These are phyloP conservation scores for Cataglyphis rosenhaueri DNA, from an alignment of 2,888 invertebrate species.

Conservation along the genomic window DNA sequence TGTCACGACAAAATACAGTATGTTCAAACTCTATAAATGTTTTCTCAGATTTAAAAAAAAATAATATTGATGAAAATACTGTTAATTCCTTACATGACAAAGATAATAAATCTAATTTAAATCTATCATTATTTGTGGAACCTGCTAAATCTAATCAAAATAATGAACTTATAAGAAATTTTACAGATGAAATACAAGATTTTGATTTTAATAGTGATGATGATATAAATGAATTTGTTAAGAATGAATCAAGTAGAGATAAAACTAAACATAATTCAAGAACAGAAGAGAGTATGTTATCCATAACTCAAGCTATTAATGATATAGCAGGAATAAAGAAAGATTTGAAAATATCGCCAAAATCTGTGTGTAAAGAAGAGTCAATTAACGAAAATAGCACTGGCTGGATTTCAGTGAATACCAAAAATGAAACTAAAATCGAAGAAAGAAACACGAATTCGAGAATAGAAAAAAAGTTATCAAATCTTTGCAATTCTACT, in stretches of 20 bases:
- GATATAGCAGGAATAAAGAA: constrained; percentile 57
- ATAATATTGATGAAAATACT: background rate
- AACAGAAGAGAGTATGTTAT: constrained; percentile 34
- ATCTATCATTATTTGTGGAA: background rate
- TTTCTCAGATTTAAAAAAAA: background rate
- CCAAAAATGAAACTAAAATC: background rate
- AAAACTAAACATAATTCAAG: constrained; percentile 2
- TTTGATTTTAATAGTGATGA: constrained; percentile 18
- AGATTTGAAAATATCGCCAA: background rate
- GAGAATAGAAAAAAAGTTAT: constrained; percentile 52
- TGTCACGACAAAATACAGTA: background rate
- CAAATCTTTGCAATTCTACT: constrained; percentile 16
- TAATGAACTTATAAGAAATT: background rate
- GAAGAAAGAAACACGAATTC: background rate
- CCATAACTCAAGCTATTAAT: constrained; percentile 62
- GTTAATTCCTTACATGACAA: background rate
- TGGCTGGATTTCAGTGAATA: constrained; percentile 49
- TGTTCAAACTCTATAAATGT: background rate
- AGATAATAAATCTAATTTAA: constrained; percentile 14
- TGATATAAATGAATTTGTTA: constrained; percentile 49
- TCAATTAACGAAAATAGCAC: background rate
- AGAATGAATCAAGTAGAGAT: background rate
- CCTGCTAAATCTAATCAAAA: background rate
- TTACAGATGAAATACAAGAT: constrained; percentile 20
- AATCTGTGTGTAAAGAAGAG: background rate